These are phyloP conservation scores for Indicator indicator DNA, from an alignment of 2,113 vertebrate species.

Conservation along the genomic window DNA sequence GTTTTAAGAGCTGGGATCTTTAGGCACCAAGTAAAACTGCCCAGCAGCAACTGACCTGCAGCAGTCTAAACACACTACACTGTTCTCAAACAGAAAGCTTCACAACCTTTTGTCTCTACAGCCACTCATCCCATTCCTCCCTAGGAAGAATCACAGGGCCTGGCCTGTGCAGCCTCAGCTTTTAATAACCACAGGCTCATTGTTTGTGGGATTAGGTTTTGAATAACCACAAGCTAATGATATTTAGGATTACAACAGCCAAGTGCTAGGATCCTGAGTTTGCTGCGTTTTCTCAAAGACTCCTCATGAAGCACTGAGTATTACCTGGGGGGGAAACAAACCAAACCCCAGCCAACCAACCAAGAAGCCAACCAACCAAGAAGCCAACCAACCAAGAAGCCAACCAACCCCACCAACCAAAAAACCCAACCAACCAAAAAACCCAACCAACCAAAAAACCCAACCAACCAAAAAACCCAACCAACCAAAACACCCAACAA, in stretches of 20 bases:
- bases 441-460: too few species aligned
- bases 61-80: background rate
- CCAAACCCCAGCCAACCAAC: background rate
- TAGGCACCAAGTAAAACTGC: conserved; percentile 43
- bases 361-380: too few species aligned
- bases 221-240: background rate
- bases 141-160: background rate
- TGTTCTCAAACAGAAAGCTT: background rate
- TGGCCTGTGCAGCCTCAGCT: background rate
- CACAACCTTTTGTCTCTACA: background rate
- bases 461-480: too few species aligned
- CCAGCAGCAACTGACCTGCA: conserved; percentile 13
- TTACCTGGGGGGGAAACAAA: background rate
- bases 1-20: conserved; percentile 4
- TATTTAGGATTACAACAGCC: background rate
- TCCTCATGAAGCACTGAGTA: background rate
- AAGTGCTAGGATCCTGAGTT: background rate
- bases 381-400: too few species aligned
- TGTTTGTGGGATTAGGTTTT: background rate
- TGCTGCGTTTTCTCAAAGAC: background rate
- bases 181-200: background rate
- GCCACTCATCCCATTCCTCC: background rate
- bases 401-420: too few species aligned
- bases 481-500: too few species aligned
- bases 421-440: too few species aligned